A percentile compares a stretch with the other conserved stretches of the same genome.
Evolutionary conservation across 1,140 invertebrate genomes (phyloP).

Genomic region (Eriocheir sinensis): DNA sequence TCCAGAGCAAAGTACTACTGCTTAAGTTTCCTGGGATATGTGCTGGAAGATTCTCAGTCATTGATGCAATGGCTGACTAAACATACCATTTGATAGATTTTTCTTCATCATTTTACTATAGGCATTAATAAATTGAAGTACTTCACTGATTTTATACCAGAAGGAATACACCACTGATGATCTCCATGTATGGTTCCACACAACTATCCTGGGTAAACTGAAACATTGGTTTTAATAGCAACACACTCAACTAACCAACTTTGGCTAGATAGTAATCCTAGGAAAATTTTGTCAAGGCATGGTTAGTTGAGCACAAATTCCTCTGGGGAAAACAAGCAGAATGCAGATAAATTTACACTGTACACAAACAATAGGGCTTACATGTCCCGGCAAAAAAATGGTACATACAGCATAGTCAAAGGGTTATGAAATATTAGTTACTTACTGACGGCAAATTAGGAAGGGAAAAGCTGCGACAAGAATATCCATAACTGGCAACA

Average conservation of each 20-base stretch:
- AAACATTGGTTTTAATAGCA: not conserved
- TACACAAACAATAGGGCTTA: not conserved
- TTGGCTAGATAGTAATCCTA: not conserved
- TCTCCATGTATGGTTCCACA: not conserved
- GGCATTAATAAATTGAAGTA: conserved; percentile 26
- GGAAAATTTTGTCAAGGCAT: not conserved
- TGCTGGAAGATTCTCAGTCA: conserved; percentile 46
- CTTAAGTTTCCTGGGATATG: not conserved
- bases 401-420: no score
- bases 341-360: conserved; percentile 2
- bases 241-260: conserved; percentile 18
- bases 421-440: not conserved
- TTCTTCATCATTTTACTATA: not conserved
- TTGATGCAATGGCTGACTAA: conserved; percentile 62
- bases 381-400: not conserved
- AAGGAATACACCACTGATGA: not conserved
- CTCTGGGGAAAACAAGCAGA: not conserved
- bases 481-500: not conserved
- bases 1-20: conserved; percentile 10
- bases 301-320: not conserved
- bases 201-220: not conserved
- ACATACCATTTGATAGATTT: not conserved
- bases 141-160: not conserved
- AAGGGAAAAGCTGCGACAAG: not conserved
- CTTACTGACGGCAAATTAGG: not conserved